Conservation (phyloP, 2,888 invertebrate genomes). For the Campoletis raptor region DNA sequence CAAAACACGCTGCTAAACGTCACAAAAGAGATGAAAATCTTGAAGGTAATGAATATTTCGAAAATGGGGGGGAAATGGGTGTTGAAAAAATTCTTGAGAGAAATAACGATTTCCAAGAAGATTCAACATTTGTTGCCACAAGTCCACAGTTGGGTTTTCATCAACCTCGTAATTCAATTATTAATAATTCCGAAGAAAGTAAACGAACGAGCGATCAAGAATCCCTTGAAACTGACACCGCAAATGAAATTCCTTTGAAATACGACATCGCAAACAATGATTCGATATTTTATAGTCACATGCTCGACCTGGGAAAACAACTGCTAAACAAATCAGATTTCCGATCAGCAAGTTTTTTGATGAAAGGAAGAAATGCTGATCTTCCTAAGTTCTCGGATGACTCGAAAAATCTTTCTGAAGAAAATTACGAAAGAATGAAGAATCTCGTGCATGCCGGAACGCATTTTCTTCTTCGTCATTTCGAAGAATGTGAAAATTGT, state of each 20-base stretch:
- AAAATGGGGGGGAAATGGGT: slow-evolving; percentile 13
- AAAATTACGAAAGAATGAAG: slow-evolving; percentile 58
- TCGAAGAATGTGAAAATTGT: slow-evolving; percentile 56
- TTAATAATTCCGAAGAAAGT: background rate
- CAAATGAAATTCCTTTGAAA: slow-evolving; percentile 10
- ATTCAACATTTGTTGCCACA: background rate
- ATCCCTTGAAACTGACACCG: slow-evolving; percentile 35
- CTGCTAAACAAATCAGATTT: slow-evolving; percentile 45
- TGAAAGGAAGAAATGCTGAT: slow-evolving; percentile 17
- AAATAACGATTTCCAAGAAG: slow-evolving; percentile 4
- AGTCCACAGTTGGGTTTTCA: background rate
- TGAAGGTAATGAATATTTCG: slow-evolving; percentile 31
- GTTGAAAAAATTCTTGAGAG: slow-evolving; percentile 61
- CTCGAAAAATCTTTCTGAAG: slow-evolving; percentile 40
- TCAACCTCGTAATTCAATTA: background rate
- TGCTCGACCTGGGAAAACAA: slow-evolving; percentile 50
- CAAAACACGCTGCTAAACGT: background rate
- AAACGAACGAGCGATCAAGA: background rate
- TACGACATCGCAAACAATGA: slow-evolving; percentile 26
- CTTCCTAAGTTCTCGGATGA: slow-evolving; percentile 21
- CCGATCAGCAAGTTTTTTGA: background rate
- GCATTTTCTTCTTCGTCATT: slow-evolving; percentile 64
- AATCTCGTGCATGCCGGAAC: slow-evolving; percentile 62
- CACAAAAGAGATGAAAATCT: slow-evolving; percentile 19
- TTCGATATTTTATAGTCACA: slow-evolving; percentile 51